These are phyloP conservation scores for Scaptomyza parva DNA, from an alignment of 2,888 invertebrate species.

Conservation along the genomic window DNA sequence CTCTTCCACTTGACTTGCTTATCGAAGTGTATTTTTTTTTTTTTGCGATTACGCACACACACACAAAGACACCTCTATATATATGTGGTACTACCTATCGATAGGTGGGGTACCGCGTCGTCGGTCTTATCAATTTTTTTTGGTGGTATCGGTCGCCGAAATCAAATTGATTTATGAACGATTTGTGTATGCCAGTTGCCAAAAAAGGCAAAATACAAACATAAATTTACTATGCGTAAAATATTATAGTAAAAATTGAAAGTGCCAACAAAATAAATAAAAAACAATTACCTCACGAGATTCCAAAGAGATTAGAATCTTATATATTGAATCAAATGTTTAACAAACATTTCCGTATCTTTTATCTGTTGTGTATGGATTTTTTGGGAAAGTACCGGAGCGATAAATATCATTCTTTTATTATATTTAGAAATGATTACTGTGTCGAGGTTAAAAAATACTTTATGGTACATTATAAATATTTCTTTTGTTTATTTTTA, in stretches of 20 bases:
- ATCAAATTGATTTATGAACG: conserved; percentile 80
- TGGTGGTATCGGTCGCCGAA: conserved; percentile 52
- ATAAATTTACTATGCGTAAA: not conserved
- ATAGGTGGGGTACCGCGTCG: conserved; percentile 35
- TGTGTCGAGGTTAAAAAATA: not conserved
- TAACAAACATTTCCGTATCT: no score
- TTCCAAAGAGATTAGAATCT: not conserved
- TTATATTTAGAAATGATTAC: not conserved
- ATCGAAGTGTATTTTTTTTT: conserved; percentile 46
- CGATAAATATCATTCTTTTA: not conserved
- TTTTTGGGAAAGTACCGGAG: not conserved
- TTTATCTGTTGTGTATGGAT: not conserved
- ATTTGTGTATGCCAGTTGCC: conserved; percentile 63
- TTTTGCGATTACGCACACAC: conserved; percentile 43
- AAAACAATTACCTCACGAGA: not conserved
- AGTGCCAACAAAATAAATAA: not conserved
- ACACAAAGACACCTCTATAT: not conserved
- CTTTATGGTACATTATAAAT: no score
- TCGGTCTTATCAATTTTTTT: conserved; percentile 53
- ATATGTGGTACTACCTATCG: not conserved
- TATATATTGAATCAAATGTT: not conserved
- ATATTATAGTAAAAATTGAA: not conserved
- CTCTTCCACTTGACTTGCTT: conserved; percentile 59
- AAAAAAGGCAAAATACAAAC: conserved; percentile 35
- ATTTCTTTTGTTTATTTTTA: not conserved